Base-by-base conservation (phyloP, 2,888 invertebrate species). In the Pollenia angustigena region DNA sequence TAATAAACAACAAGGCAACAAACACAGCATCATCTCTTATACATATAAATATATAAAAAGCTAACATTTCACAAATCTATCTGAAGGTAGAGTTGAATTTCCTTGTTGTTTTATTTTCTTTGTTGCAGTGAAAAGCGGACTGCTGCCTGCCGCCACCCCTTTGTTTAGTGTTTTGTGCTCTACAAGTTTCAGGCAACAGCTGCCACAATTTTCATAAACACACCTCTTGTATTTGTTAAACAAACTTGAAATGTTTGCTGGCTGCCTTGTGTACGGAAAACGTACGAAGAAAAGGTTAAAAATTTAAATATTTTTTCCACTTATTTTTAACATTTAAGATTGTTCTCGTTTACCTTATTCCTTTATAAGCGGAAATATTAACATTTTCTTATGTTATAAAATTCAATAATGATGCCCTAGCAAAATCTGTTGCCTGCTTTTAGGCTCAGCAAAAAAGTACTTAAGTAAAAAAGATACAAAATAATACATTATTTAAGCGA, bases 161-260 rank as follows among this genome's bases (percentile, higher is more conserved):
- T 80, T 75, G 18, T 56, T 81, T 72, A 32, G 44, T 42, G 60
- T 9, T 12, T 32, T 71, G 10, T 71, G 23, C n/a, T 60, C 32
- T 54, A 71, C 44, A 71, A 56, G 69, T 14, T 66, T 44, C 50
- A 56, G 81, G 85, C 81, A 87, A 81, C 88, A 88, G 85, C 86
- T 88, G 88, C 83, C 66, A 44, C 44, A 78, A 71, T 81, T 71
- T 85, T 75, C 72, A 85, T 79, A 87, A 86, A 85, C 81, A 64
- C 84, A 74, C 62, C 79, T 79, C 62, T 76, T 54, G 40, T 60
- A 52, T 75, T 74, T 74, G 48, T 50, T 46, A n/a, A 23, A 64
- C 44, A 75, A 75, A 64, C 56, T 54, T 56, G 52, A 56, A 54
- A 62, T 14, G 44, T 83, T 83, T 84, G 62, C 48, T 40, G 23